Evolutionary conservation across 2,888 invertebrate species (phyloP), one percentile per base, ranked within the genome.

Genomic region (Odontocolon sp.): DNA sequence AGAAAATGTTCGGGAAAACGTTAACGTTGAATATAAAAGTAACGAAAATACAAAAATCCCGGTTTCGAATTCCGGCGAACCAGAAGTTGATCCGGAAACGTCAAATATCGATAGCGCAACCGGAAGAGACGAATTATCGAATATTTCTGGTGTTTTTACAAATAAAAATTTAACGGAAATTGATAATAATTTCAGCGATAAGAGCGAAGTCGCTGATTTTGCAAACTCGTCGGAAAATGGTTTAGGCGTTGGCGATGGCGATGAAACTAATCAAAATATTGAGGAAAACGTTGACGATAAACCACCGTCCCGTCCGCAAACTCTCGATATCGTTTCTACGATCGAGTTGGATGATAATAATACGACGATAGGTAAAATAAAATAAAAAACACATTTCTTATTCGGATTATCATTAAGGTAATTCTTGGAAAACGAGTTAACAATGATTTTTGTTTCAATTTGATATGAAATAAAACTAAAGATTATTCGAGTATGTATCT

Each of bases 241-340:
- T n/a, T n/a, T n/a, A n/a, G n/a, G n/a, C 33, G 23, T 63, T n/a
- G 78, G 68, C 47, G 77, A 83, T 38, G 80, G 80, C 67, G 18
- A 75, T 9, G 81, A 83, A 28, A 59, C 76, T 6, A 72, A 50
- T 36, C 83, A 85, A 63, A 80, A 78, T 66, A 78, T 70, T 23
- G 84, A 81, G 45, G 85, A 85, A 16, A 86, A 86, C 76, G 69
- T 59, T 5, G 77, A 73, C 3, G 87, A 87, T 5, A 84, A 86
- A 67, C 87, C n/a, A n/a, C n/a, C 88, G 1, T 26, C 80, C 0
- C 84, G 90, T 45, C 90, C 90, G 3, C 89, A 88, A 80, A 89
- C 88, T 23, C 82, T 90, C 26, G 85, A 90, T 64, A 88, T 90
- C 64, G 84, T 86, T 69, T 83, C 86, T 3, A 75, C 87, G 5